Conservation (phyloP, 2,888 invertebrate genomes). For the Pammene aurita region DNA sequence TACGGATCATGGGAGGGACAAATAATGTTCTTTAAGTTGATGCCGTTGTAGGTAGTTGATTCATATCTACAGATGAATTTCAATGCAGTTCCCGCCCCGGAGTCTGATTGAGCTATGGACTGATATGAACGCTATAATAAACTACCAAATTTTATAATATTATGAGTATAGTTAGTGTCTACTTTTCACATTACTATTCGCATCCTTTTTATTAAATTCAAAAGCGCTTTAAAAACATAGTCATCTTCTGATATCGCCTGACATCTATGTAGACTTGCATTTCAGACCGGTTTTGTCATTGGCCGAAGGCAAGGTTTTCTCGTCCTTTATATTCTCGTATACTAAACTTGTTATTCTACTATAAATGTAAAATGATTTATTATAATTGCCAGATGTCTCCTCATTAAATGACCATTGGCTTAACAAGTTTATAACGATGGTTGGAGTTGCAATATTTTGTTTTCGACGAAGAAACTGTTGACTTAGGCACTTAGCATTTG, state of each 20-base stretch:
- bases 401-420: neutral
- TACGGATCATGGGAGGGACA: no score
- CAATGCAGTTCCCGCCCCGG: no score
- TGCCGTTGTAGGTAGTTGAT: no score
- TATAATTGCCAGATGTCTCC: neutral
- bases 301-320: conserved; percentile 5
- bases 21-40: no score
- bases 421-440: neutral
- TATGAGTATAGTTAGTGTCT: no score
- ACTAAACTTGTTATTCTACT: conserved; percentile 5
- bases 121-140: no score
- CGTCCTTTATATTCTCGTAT: conserved; percentile 5
- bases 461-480: no score
- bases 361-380: neutral
- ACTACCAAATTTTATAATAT: no score
- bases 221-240: neutral
- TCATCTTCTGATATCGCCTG: neutral
- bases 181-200: no score
- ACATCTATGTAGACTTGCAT: neutral
- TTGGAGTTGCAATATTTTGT: neutral
- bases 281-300: conserved; percentile 12
- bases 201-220: neutral
- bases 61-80: no score
- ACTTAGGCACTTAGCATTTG: no score
- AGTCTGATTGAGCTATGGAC: no score